phyloP scores from a whole-genome alignment of 2,888 invertebrate species.

The Melanotus villosus region DNA sequence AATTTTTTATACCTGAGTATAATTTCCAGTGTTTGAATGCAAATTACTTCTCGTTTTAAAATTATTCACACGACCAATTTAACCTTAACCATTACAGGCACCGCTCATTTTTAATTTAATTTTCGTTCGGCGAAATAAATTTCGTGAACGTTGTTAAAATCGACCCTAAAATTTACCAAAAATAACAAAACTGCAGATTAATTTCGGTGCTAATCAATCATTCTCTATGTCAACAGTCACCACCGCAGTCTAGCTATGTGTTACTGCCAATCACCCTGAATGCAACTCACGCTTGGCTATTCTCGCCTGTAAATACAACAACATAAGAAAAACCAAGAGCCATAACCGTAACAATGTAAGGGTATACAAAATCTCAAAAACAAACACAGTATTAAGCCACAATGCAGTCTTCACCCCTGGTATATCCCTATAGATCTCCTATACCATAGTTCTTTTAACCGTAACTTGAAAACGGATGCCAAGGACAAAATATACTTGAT shows the following conservation, averaged over 20 bases:
- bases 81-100: not conserved
- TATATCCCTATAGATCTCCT: constrained; percentile 26
- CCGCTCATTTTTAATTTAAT: not conserved
- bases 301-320: constrained; percentile 42
- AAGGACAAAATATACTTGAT: not conserved
- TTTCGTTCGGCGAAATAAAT: not conserved
- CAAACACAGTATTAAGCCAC: constrained; percentile 63
- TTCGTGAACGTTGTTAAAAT: not conserved
- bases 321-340: constrained; percentile 24
- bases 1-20: too few relatives aligned
- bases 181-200: constrained; percentile 52
- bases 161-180: constrained; percentile 16
- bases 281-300: constrained; percentile 26
- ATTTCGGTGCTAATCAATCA: constrained; percentile 64
- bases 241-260: constrained; percentile 53
- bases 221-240: constrained; percentile 62
- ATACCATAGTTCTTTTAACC: constrained; percentile 25
- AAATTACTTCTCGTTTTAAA: too few relatives aligned
- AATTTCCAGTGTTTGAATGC: not conserved
- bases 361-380: constrained; percentile 65
- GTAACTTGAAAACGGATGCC: constrained; percentile 34
- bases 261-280: constrained; percentile 56
- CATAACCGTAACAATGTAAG: constrained; percentile 57
- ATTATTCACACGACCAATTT: too few relatives aligned
- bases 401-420: constrained; percentile 58